phyloP scores from a whole-genome alignment of 2,888 invertebrate genomes.

The Caenorhabditis sp. region DNA sequence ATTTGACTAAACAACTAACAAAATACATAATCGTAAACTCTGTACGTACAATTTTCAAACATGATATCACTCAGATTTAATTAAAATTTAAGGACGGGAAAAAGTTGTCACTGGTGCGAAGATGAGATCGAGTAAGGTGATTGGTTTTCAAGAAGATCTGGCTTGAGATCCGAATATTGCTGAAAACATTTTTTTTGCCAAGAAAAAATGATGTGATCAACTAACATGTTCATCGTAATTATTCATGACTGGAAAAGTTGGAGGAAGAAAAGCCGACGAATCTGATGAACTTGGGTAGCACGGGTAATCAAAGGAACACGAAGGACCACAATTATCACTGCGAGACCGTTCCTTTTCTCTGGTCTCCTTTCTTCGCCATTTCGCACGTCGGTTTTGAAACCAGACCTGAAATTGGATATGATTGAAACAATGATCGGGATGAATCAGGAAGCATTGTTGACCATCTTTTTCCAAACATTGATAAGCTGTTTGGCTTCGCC shows the following conservation, averaged over 20 bases:
- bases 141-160: not conserved
- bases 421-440: not conserved
- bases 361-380: slow-evolving; percentile 55
- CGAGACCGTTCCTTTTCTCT: slow-evolving; percentile 30
- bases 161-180: not conserved
- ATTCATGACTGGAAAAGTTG: not conserved
- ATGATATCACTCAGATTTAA: not conserved
- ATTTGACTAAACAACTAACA: slow-evolving; percentile 8
- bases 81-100: not conserved
- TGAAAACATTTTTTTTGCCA: not conserved
- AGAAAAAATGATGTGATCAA: too few relatives aligned
- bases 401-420: slow-evolving; percentile 59
- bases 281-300: slow-evolving; percentile 5
- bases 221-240: not conserved
- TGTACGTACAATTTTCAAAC: slow-evolving; percentile 3
- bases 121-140: not conserved
- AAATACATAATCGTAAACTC: slow-evolving; percentile 12
- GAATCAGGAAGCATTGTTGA: too few relatives aligned
- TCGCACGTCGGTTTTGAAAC: slow-evolving; percentile 62
- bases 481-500: too few relatives aligned
- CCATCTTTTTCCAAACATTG: too few relatives aligned
- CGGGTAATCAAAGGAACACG: slow-evolving; percentile 20
- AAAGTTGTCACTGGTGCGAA: not conserved
- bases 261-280: not conserved
- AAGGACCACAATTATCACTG: not conserved